Conservation (phyloP, 2,113 vertebrate genomes). For the Cichladusa arquata region DNA sequence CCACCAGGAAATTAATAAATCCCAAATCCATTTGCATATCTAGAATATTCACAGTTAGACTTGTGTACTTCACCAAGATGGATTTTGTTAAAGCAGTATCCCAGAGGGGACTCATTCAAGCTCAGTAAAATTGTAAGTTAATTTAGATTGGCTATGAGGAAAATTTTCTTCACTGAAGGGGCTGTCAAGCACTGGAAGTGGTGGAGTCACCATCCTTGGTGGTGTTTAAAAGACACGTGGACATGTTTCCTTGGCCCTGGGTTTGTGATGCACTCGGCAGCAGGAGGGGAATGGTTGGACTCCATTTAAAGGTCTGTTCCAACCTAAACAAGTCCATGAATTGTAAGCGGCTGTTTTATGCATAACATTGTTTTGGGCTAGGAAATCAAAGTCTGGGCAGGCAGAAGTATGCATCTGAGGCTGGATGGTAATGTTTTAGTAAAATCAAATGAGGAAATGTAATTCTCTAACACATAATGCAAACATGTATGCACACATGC, state of each 20-base stretch:
- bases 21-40: neutral
- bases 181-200: neutral
- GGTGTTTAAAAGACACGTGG: fast-evolving
- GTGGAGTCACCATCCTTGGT: neutral
- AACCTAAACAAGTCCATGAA: neutral
- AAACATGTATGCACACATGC: neutral
- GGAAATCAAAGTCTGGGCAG: neutral
- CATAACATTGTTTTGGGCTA: neutral
- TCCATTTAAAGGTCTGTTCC: neutral
- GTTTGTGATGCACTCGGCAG: neutral
- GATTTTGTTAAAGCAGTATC: neutral
- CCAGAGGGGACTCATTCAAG: neutral
- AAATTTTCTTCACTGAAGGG: neutral
- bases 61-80: neutral
- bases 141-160: neutral
- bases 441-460: neutral
- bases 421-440: neutral
- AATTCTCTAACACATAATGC: neutral
- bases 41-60: neutral
- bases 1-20: neutral
- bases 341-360: neutral
- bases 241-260: neutral
- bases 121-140: neutral
- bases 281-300: neutral
- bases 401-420: neutral